phyloP scores from a whole-genome alignment of 2,113 vertebrate species.

The Mandrillus leucophaeus region DNA sequence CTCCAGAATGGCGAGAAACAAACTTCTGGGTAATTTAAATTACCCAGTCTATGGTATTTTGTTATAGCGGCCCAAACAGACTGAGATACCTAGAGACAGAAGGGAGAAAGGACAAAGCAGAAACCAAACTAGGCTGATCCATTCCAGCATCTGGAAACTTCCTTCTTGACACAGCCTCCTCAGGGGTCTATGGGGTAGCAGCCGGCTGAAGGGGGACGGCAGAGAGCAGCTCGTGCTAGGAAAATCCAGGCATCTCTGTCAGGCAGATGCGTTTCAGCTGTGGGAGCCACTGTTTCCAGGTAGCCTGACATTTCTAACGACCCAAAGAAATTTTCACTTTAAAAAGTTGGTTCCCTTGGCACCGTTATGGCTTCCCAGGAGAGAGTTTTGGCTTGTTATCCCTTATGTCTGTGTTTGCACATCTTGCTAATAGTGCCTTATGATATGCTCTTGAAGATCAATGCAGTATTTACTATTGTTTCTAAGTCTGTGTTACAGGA shows the following conservation, averaged over 20 bases:
- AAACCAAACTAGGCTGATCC: background rate
- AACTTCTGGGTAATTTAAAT: no score
- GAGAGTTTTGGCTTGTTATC: accelerated
- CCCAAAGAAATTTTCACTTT: background rate
- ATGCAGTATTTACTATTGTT: background rate
- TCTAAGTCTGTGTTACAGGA: background rate
- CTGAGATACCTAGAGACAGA: background rate
- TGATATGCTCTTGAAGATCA: background rate
- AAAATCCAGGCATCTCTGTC: accelerated
- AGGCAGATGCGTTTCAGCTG: no score
- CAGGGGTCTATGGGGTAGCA: no score
- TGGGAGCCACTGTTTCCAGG: background rate
- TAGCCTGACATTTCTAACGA: no score
- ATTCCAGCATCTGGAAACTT: background rate
- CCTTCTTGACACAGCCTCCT: background rate
- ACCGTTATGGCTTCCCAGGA: accelerated
- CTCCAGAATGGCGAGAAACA: background rate
- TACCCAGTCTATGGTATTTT: background rate
- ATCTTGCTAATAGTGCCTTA: background rate
- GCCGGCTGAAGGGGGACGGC: background rate
- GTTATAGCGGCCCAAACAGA: background rate
- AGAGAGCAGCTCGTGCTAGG: no score
- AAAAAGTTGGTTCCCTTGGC: background rate
- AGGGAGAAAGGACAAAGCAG: background rate
- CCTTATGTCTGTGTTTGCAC: background rate